Evolutionary conservation across 2,797 vertebrate species (phyloP).

Genomic region (Myiotriccus ornatus): DNA sequence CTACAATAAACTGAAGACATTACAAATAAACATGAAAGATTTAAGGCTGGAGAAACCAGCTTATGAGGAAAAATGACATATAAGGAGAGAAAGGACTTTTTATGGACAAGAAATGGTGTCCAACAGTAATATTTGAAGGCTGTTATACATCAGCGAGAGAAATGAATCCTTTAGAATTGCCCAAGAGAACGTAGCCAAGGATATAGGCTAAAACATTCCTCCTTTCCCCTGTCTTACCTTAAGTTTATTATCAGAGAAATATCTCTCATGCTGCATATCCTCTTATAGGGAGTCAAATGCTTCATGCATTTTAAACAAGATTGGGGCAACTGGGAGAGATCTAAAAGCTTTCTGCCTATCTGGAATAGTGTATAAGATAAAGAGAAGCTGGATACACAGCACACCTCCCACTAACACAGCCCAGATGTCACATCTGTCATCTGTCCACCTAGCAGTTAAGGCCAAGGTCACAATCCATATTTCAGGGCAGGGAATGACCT

Average conservation of each 20-base stretch:
- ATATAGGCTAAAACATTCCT: background rate
- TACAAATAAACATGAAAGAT: background rate
- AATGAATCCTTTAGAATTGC: constrained; percentile 35
- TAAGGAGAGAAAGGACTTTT: background rate
- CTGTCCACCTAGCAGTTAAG: background rate
- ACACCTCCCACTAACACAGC: background rate
- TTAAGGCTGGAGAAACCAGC: background rate
- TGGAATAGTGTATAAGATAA: background rate
- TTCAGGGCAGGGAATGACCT: constrained; percentile 9
- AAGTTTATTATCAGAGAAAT: constrained; percentile 34
- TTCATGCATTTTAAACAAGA: constrained; percentile 40
- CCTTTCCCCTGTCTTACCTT: constrained; percentile 21
- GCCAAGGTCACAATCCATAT: constrained; percentile 19
- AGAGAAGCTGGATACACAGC: background rate
- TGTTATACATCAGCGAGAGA: constrained; percentile 36
- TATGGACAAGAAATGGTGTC: constrained; percentile 11
- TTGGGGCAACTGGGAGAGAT: background rate
- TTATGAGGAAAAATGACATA: constrained; percentile 35
- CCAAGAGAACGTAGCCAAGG: constrained; percentile 32
- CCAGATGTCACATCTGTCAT: background rate
- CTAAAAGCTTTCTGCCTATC: constrained; percentile 13
- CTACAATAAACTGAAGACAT: background rate
- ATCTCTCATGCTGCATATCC: background rate
- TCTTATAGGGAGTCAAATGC: constrained; percentile 13
- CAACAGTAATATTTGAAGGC: constrained; percentile 1